phyloP scores from a whole-genome alignment of 2,113 vertebrate genomes.

The Columbina picui region DNA sequence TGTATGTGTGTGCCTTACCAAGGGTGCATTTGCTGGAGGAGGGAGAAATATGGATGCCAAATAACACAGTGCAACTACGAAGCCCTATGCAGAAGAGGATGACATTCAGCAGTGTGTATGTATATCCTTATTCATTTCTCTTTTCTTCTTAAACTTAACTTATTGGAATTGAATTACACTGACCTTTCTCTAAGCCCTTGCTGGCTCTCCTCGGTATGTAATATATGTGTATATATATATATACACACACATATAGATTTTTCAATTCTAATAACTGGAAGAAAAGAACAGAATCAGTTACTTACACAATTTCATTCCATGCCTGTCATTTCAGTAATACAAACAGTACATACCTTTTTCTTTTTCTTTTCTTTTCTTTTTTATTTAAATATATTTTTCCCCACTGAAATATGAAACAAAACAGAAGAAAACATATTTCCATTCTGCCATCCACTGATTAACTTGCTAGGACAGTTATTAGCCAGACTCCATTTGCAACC shows the following conservation, averaged over 20 bases:
- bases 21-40: neutral
- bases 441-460: constrained; percentile 47
- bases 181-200: constrained; percentile 19
- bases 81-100: neutral
- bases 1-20: neutral
- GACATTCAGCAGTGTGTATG: neutral
- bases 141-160: neutral
- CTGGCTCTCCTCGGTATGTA: neutral
- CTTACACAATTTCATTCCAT: neutral
- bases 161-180: constrained; percentile 12
- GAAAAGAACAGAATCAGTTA: neutral
- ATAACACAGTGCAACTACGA: neutral
- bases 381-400: too few species aligned
- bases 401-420: neutral
- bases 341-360: neutral
- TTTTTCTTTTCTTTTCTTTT: too few species aligned
- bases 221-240: neutral
- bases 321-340: neutral
- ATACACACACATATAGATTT: neutral
- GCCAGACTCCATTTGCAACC: constrained; percentile 2
- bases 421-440: neutral
- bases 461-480: neutral
- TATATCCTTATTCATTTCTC: neutral
- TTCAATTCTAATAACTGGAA: neutral
- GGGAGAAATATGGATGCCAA: neutral